Evolutionary conservation across 1,140 invertebrate species (phyloP).

Genomic region (Charaxes varanes): DNA sequence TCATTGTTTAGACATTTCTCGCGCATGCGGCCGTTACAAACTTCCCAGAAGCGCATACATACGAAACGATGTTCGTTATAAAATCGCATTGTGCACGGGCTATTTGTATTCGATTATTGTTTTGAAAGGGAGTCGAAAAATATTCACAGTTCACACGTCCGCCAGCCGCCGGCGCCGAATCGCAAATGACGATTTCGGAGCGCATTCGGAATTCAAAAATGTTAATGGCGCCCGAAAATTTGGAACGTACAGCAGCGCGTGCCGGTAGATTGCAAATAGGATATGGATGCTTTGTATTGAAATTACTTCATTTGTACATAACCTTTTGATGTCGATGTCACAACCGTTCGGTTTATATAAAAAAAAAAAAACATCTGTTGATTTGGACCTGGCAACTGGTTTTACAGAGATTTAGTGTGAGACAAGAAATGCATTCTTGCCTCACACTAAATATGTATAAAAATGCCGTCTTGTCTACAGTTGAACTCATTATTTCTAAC

Average conservation of each 20-base stretch:
- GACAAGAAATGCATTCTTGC: too few species aligned
- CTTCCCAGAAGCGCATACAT: conserved; percentile 44
- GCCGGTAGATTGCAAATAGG: conserved; percentile 37
- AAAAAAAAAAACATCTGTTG: background rate
- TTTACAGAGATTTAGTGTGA: too few species aligned
- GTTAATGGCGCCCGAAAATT: conserved; percentile 57
- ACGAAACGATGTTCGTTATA: conserved; percentile 31
- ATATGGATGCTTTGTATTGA: conserved; percentile 35
- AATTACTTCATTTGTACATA: conserved; percentile 20
- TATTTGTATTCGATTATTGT: conserved; percentile 60
- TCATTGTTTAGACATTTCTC: conserved; percentile 56
- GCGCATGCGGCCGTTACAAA: conserved; percentile 55
- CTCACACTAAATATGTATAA: too few species aligned
- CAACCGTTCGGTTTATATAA: background rate
- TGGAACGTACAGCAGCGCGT: conserved; percentile 44
- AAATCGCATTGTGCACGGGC: conserved; percentile 40
- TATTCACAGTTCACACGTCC: conserved; percentile 51
- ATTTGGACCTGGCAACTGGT: too few species aligned
- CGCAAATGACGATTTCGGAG: conserved; percentile 55
- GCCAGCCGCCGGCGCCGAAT: conserved; percentile 53
- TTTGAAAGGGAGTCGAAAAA: conserved; percentile 40
- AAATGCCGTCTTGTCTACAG: too few species aligned
- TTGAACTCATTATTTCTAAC: too few species aligned
- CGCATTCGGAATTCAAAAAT: conserved; percentile 55
- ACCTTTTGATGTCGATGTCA: background rate